Percentiles rank a stretch among this genome's conserved stretches.
These are phyloP conservation scores for Otolemur garnettii DNA, from an alignment of 2,113 vertebrate genomes.

Conservation along the genomic window DNA sequence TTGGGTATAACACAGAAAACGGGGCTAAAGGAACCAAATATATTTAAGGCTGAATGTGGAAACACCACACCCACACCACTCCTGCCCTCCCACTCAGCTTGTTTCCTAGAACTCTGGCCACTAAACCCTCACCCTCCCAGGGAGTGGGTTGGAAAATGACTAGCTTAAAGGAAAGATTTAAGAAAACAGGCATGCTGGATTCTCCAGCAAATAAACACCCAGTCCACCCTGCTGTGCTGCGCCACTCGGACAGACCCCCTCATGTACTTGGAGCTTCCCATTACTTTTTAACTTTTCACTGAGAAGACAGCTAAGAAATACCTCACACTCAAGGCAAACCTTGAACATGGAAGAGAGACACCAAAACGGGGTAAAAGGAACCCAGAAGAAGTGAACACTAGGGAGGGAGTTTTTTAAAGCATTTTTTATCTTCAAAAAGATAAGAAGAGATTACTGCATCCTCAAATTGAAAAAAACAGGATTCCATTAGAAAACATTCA, in stretches of 20 bases:
- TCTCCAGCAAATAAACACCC: background rate
- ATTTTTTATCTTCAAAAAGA: slow-evolving; percentile 31
- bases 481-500: background rate
- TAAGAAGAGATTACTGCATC: background rate
- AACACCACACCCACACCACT: background rate
- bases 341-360: background rate
- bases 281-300: background rate
- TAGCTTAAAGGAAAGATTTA: background rate
- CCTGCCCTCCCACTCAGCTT: background rate
- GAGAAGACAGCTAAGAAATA: background rate
- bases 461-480: background rate
- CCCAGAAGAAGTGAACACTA: background rate
- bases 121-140: background rate
- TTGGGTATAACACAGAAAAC: background rate
- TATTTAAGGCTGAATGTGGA: background rate
- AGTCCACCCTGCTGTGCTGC: background rate
- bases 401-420: background rate
- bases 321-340: background rate
- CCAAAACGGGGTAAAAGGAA: background rate
- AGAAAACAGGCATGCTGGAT: background rate
- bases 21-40: background rate
- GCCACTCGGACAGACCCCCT: background rate
- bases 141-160: background rate
- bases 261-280: background rate
- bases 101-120: background rate